Evolutionary conservation across 2,888 invertebrate genomes (phyloP).

Genomic region (Deladenus siricidicola): DNA sequence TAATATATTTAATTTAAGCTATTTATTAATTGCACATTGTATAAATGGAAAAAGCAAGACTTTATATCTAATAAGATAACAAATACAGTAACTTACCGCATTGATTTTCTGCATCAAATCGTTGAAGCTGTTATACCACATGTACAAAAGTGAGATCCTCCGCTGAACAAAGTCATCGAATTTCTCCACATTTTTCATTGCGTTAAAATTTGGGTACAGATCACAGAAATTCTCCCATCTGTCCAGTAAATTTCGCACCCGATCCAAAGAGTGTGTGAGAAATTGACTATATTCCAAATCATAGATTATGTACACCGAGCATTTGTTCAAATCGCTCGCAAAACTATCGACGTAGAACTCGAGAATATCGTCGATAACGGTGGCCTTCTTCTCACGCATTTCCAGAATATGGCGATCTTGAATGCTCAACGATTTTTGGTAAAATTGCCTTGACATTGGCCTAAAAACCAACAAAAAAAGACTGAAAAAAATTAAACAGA

Average conservation of each 20-base stretch:
- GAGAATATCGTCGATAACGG: constrained; percentile 19
- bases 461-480: constrained; percentile 5
- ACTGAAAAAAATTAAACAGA: neutral
- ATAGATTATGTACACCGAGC: constrained; percentile 13
- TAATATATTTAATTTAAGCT: no score
- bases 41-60: no score
- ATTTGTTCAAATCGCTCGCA: neutral
- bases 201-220: constrained; percentile 27
- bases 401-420: constrained; percentile 17
- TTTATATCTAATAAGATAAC: no score
- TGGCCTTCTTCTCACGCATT: constrained; percentile 11
- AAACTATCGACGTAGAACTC: constrained; percentile 11
- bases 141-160: constrained; percentile 61
- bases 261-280: constrained; percentile 5
- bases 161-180: neutral
- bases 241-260: constrained; percentile 20
- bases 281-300: constrained; percentile 7
- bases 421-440: constrained; percentile 17
- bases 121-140: constrained; percentile 82
- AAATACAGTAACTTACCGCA: no score
- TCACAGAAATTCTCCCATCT: constrained; percentile 21
- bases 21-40: no score
- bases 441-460: constrained; percentile 6
- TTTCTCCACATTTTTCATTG: constrained; percentile 17
- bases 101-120: constrained; percentile 74